Evolutionary conservation across 2,113 vertebrate species (phyloP).

Genomic region (Engystomops pustulosus): DNA sequence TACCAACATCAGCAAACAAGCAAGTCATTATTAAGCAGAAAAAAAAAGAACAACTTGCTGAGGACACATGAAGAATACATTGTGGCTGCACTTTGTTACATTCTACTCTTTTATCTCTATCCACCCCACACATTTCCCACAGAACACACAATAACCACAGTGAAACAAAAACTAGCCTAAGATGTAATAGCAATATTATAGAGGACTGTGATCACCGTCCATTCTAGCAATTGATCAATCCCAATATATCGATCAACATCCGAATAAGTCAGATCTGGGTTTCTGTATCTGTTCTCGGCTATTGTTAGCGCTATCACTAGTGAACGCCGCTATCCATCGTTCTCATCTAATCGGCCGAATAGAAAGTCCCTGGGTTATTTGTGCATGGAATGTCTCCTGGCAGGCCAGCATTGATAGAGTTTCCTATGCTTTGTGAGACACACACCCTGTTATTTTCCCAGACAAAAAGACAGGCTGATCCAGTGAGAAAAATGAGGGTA

Average conservation of each 20-base stretch:
- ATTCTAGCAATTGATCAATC: not conserved
- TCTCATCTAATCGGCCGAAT: constrained; percentile 65
- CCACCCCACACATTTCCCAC: constrained; percentile 38
- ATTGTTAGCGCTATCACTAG: not conserved
- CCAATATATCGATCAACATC: not conserved
- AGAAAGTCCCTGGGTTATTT: constrained; percentile 69
- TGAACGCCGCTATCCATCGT: constrained; percentile 12
- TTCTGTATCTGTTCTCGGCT: not conserved
- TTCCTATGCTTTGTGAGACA: constrained; percentile 81
- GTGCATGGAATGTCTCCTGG: constrained; percentile 65
- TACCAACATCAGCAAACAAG: constrained; percentile 64
- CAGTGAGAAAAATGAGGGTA: constrained; percentile 67
- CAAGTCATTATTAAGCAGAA: constrained; percentile 5
- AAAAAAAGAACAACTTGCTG: constrained; percentile 10
- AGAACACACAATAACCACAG: constrained; percentile 36
- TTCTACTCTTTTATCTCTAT: constrained; percentile 9
- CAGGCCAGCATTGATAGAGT: constrained; percentile 70
- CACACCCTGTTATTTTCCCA: constrained; percentile 65
- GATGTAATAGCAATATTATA: not conserved
- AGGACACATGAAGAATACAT: constrained; percentile 9
- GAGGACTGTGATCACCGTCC: not conserved
- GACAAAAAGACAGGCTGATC: constrained; percentile 63
- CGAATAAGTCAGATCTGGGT: not conserved
- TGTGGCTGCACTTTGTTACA: not conserved
- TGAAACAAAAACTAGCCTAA: not conserved